Base-by-base conservation (phyloP, 1,140 invertebrate genomes). In the Marisa cornuarietis region DNA sequence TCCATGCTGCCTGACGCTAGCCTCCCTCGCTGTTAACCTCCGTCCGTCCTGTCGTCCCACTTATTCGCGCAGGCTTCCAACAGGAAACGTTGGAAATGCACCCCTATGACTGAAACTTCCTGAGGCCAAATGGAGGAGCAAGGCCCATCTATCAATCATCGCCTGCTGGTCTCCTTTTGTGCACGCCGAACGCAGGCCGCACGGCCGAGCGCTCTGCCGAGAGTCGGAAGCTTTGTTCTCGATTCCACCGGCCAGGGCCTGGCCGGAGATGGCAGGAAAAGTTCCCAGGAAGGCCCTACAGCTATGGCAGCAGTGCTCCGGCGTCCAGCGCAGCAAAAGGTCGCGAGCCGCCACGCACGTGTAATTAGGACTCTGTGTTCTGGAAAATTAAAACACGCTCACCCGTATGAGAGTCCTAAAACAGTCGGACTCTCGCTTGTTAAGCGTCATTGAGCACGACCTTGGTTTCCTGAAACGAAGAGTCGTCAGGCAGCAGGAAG, bases 31-130 rank as follows among this genome's bases (percentile, higher is more conserved):
- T 76, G 62, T 26, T 42, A 22, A 13, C 31, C 74, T n/a, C 24
- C 63, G 54, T 58, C 54, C 54, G 54, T 63, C 74, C 54, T 58
- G 49, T 61, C 61, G 58, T 62, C 26, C 54, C 74, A 65, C 54
- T 77, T 42, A 52, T 11, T 69, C 76, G 26, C 42, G 69, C 26
- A 63, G 49, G 76, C 63, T 77, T 66, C 72, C 61, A 18, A 31
- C 63, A 63, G 76, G 76, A 77, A 77, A 65, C 7, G 20, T 63
- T 77, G 76, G 76, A 77, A 77, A 77, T 77, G 76, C 76, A 69
- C 65, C 65, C 76, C 76, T 77, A 77, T 77, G 76, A 77, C 76
- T 54, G 65, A 77, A 77, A 77, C 76, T 77, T 77, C 63, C 63
- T 77, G 76, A 63, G 76, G 76, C 63, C 31, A 77, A 77, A 77